phyloP scores from a whole-genome alignment of 2,113 vertebrate genomes.

The Machaerirhynchus nigripectus region DNA sequence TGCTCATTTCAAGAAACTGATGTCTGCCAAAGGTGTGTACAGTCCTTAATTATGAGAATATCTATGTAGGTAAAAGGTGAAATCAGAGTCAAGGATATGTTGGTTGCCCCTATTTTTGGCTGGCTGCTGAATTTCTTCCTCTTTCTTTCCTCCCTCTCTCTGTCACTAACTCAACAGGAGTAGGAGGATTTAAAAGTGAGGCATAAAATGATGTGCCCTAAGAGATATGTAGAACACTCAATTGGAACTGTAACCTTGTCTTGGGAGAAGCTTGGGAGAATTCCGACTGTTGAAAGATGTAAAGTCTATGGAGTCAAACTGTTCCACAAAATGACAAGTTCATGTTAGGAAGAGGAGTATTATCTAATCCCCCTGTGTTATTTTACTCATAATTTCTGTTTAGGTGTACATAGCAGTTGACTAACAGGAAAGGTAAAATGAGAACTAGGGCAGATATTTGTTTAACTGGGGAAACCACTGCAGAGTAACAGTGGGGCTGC shows the following conservation, averaged over 20 bases:
- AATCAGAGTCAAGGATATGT: not conserved
- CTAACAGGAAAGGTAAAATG: not conserved
- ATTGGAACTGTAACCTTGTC: not conserved
- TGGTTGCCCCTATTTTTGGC: not conserved
- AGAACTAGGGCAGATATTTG: not conserved
- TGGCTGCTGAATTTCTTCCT: not conserved
- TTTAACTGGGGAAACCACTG: not conserved
- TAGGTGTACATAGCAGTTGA: not conserved
- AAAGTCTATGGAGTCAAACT: not conserved
- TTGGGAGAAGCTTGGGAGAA: not conserved
- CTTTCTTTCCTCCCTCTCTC: not conserved
- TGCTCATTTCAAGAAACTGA: constrained; percentile 55
- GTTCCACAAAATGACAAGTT: not conserved
- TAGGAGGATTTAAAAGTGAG: constrained; percentile 30
- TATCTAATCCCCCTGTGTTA: not conserved
- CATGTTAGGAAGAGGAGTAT: not conserved
- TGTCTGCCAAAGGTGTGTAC: constrained; percentile 56
- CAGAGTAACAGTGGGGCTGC: not conserved
- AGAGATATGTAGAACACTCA: not conserved
- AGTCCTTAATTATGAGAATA: not conserved
- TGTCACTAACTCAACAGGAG: not conserved
- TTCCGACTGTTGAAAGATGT: not conserved
- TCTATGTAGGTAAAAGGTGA: not conserved
- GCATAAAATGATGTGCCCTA: not conserved
- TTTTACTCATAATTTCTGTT: not conserved